phyloP scores from a whole-genome alignment of 2,797 vertebrate species.

The Paguma larvata region DNA sequence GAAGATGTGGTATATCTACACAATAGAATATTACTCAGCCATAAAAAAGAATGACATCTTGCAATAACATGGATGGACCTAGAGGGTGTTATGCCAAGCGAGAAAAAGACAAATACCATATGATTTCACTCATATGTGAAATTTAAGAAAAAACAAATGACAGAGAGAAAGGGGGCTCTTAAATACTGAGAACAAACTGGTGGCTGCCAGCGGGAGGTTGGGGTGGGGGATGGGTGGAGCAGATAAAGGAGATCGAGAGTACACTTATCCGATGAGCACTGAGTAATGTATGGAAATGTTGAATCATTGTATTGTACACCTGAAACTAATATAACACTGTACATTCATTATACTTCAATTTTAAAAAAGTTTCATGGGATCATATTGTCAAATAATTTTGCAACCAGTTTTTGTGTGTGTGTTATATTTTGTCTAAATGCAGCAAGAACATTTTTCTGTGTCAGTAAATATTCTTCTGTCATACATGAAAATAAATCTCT shows the following conservation, averaged over 20 bases:
- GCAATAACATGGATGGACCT: not conserved
- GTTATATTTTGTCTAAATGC: not conserved
- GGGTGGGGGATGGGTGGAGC: not conserved
- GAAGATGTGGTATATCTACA: not conserved
- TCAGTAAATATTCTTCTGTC: not conserved
- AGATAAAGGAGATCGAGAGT: not conserved
- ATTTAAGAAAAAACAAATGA: not conserved
- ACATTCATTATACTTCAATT: not conserved
- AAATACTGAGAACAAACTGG: not conserved
- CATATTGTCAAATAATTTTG: not conserved
- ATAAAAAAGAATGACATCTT: not conserved
- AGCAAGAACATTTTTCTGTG: not conserved
- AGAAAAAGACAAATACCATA: not conserved
- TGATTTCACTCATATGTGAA: not conserved
- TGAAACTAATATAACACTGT: not conserved
- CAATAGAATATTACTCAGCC: not conserved
- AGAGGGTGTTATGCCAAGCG: not conserved
- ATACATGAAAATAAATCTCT: slow-evolving; percentile 11
- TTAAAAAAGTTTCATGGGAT: not conserved
- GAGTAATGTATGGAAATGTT: not conserved
- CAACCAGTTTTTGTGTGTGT: not conserved
- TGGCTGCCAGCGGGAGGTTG: not conserved
- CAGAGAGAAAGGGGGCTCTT: not conserved
- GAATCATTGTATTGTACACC: not conserved
- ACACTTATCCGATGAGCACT: not conserved